phyloP scores from a whole-genome alignment of 2,888 invertebrate genomes.

The Cryptus armator region DNA sequence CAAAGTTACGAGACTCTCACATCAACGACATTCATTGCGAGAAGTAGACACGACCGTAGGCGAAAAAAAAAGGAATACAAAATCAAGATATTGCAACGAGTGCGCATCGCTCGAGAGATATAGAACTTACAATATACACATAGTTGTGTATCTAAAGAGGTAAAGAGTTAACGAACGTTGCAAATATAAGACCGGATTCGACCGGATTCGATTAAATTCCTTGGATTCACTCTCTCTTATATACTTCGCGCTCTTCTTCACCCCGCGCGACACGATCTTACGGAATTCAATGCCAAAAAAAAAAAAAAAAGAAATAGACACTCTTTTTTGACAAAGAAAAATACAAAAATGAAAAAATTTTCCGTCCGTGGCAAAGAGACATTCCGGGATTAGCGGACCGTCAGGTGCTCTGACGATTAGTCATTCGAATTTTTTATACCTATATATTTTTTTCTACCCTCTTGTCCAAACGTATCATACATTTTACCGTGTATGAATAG shows the following conservation, averaged over 20 bases:
- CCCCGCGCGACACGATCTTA: background rate
- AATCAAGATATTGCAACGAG: slow-evolving; percentile 50
- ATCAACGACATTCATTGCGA: background rate
- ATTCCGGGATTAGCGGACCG: slow-evolving; percentile 53
- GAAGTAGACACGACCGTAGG: background rate
- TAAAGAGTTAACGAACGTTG: slow-evolving; percentile 31
- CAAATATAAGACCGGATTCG: slow-evolving; percentile 41
- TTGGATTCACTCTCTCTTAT: slow-evolving; percentile 27
- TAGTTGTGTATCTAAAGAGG: background rate
- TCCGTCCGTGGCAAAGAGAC: slow-evolving; percentile 1
- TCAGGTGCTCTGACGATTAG: slow-evolving; percentile 51
- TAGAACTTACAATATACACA: slow-evolving; percentile 29
- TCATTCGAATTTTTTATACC: slow-evolving; percentile 31
- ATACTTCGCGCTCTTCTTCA: slow-evolving; percentile 9
- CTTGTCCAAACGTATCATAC: slow-evolving; percentile 15
- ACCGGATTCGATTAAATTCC: slow-evolving; percentile 47
- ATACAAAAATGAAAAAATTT: background rate
- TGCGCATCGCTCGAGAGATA: slow-evolving; percentile 30
- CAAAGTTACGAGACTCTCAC: slow-evolving; percentile 59
- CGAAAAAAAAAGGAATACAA: slow-evolving; percentile 10
- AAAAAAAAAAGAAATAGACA: background rate
- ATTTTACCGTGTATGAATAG: slow-evolving; percentile 1
- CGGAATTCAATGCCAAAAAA: slow-evolving; percentile 23
- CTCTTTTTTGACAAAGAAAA: slow-evolving; percentile 13
- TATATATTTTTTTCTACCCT: slow-evolving; percentile 27